Conservation (phyloP, 64 coral and sea anemone species). For the Trachythela sp. region DNA sequence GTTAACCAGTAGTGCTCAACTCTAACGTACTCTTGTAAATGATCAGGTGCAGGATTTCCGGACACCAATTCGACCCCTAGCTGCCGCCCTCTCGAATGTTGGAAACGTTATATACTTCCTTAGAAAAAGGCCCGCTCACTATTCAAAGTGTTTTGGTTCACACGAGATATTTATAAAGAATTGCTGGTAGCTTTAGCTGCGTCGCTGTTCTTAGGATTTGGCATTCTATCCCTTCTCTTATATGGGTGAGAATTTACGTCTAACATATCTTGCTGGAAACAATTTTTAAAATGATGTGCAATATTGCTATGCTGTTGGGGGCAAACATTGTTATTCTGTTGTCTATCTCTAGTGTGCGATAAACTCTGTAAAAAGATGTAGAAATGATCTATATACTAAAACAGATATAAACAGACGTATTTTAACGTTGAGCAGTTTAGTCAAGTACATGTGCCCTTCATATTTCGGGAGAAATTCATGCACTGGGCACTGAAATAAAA, state of each 20-base stretch:
- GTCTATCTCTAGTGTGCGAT: background rate
- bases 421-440: too few relatives aligned
- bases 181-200: slow-evolving; percentile 84
- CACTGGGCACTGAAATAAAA: too few relatives aligned
- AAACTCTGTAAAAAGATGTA: background rate
- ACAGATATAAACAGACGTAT: too few relatives aligned
- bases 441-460: too few relatives aligned
- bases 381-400: too few relatives aligned
- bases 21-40: too few relatives aligned
- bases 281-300: background rate
- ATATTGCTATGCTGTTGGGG: background rate
- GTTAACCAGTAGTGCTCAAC: too few relatives aligned
- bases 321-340: background rate
- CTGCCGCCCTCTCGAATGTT: too few relatives aligned
- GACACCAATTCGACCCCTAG: too few relatives aligned
- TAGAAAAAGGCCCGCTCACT: slow-evolving; percentile 73
- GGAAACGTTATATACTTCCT: slow-evolving; percentile 22
- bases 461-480: too few relatives aligned
- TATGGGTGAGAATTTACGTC: slow-evolving; percentile 99
- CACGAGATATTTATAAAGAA: slow-evolving; percentile 95
- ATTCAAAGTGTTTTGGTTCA: too few relatives aligned
- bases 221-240: slow-evolving; percentile 78
- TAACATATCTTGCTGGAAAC: background rate
- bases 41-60: too few relatives aligned
- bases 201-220: slow-evolving; percentile 99